These are phyloP conservation scores for Caenorhabditis zanzibari DNA, from an alignment of 2,888 invertebrate genomes.

Conservation along the genomic window DNA sequence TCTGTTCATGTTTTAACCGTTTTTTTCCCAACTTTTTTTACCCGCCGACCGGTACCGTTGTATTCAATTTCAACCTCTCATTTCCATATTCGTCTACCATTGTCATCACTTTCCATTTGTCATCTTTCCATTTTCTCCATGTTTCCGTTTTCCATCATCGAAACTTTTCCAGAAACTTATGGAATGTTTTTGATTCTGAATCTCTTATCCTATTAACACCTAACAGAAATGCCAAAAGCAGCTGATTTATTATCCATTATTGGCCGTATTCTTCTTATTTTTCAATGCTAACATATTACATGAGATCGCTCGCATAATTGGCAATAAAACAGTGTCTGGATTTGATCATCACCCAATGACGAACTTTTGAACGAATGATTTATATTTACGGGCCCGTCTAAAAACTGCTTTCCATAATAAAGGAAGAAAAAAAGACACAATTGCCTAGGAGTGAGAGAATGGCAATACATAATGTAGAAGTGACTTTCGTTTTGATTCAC, in stretches of 20 bases:
- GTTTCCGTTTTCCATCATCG: constrained; percentile 10
- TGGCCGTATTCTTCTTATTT: too few relatives aligned
- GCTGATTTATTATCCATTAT: too few relatives aligned
- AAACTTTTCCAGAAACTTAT: not conserved
- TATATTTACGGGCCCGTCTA: not conserved
- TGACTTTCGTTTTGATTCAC: constrained; percentile 60
- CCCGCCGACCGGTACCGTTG: constrained; percentile 19
- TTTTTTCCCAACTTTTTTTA: not conserved
- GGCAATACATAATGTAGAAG: constrained; percentile 37
- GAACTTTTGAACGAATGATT: constrained; percentile 7
- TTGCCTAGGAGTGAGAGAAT: constrained; percentile 33
- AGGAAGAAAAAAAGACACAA: not conserved
- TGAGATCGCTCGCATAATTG: not conserved
- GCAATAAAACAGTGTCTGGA: not conserved
- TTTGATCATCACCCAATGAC: not conserved
- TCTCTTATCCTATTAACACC: not conserved
- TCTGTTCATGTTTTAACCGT: constrained; percentile 11
- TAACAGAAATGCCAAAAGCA: too few relatives aligned
- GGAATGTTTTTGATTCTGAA: not conserved
- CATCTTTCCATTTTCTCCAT: constrained; percentile 20
- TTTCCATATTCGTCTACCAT: constrained; percentile 40
- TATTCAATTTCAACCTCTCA: constrained; percentile 45
- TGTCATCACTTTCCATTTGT: constrained; percentile 37
- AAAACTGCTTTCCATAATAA: constrained; percentile 1
- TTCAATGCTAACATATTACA: too few relatives aligned